phyloP scores from a whole-genome alignment of 2,113 vertebrate genomes.

The Dicerorhinus sumatrensis region DNA sequence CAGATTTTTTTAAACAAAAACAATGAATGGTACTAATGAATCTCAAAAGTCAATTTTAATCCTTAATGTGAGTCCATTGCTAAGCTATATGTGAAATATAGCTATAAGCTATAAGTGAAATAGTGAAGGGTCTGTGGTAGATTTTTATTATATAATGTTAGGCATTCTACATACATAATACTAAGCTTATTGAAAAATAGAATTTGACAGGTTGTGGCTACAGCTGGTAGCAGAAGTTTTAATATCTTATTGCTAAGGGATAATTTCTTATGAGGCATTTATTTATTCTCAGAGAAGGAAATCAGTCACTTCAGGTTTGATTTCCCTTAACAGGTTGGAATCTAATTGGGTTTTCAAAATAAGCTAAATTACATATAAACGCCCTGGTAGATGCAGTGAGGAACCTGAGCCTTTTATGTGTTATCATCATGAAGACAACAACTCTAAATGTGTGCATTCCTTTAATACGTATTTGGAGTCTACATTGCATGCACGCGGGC shows the following conservation, averaged over 20 bases:
- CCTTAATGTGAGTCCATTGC: not conserved
- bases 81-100: not conserved
- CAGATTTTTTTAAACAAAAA: not conserved
- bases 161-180: not conserved
- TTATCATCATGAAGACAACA: not conserved
- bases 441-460: not conserved
- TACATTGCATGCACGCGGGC: not conserved
- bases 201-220: not conserved
- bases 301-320: not conserved
- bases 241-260: not conserved
- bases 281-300: not conserved
- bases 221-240: not conserved
- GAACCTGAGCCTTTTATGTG: not conserved
- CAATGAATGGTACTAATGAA: not conserved
- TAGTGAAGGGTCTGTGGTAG: not conserved
- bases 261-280: not conserved
- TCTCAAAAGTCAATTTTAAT: not conserved
- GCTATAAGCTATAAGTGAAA: too few species aligned
- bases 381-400: not conserved
- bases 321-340: not conserved
- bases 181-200: not conserved
- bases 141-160: not conserved
- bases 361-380: not conserved
- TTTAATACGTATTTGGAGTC: not conserved
- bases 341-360: not conserved